These are phyloP conservation scores for Malaclemys terrapin DNA, from an alignment of 2,113 vertebrate species.

Conservation along the genomic window DNA sequence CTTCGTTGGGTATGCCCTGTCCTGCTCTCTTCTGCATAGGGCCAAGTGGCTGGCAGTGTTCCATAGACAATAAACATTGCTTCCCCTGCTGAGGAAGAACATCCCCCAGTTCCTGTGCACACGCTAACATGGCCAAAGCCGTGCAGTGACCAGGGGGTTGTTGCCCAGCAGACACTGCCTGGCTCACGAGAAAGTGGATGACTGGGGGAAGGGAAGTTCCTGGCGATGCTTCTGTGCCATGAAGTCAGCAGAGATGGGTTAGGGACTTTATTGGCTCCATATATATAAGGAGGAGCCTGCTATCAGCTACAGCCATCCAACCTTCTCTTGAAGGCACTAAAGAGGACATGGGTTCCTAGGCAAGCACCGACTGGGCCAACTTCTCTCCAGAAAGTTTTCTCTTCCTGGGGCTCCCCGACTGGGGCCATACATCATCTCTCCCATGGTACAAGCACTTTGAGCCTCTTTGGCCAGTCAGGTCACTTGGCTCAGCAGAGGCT, in stretches of 20 bases:
- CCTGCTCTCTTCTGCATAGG: slow-evolving; percentile 25
- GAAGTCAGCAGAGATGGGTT: not conserved
- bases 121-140: not conserved
- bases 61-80: not conserved
- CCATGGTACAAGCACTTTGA: not conserved
- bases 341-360: not conserved
- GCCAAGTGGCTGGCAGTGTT: slow-evolving; percentile 47
- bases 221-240: not conserved
- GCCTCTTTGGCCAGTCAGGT: not conserved
- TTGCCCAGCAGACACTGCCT: not conserved
- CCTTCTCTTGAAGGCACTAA: not conserved
- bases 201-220: not conserved
- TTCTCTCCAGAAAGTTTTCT: not conserved
- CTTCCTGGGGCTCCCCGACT: not conserved
- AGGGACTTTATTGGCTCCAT: accelerated
- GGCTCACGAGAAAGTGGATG: not conserved
- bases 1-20: slow-evolving; percentile 54
- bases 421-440: not conserved
- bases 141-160: not conserved
- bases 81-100: slow-evolving; percentile 26
- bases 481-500: not conserved
- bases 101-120: slow-evolving; percentile 1
- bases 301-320: not conserved
- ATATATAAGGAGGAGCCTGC: not conserved
- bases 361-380: not conserved